These are phyloP conservation scores for Aleiodes alternator DNA, from an alignment of 2,888 invertebrate genomes.

Conservation along the genomic window DNA sequence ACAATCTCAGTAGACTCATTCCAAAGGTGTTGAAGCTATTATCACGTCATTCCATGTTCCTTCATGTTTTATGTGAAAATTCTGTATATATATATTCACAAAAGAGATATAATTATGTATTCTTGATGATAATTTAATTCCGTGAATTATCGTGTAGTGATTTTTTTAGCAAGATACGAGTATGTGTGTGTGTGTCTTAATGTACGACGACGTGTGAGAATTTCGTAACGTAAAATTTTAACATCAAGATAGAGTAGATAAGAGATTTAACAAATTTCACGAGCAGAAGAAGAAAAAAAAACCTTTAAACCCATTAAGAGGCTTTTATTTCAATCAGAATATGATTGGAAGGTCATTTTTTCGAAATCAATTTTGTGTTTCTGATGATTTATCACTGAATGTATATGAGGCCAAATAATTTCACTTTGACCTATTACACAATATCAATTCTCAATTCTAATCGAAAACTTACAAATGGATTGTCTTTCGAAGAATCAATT, in stretches of 20 bases:
- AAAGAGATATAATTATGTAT: not conserved
- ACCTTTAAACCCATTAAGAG: not conserved
- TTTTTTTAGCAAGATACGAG: too few relatives aligned
- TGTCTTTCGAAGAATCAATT: slow-evolving; percentile 25
- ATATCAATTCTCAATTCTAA: not conserved
- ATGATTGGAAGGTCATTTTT: slow-evolving; percentile 7
- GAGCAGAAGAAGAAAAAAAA: not conserved
- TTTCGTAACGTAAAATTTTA: too few relatives aligned
- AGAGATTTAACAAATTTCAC: not conserved
- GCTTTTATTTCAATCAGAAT: slow-evolving; percentile 17
- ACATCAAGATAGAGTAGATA: not conserved
- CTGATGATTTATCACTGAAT: slow-evolving; percentile 17
- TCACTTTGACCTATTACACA: slow-evolving; percentile 1
- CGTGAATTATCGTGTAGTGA: too few relatives aligned
- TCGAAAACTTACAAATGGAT: slow-evolving; percentile 2
- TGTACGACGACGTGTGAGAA: too few relatives aligned
- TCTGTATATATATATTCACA: not conserved
- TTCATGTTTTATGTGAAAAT: not conserved
- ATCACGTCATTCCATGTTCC: not conserved
- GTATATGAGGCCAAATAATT: not conserved
- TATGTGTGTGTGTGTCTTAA: too few relatives aligned
- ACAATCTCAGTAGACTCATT: not conserved
- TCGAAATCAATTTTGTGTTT: not conserved
- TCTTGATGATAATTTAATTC: not conserved
- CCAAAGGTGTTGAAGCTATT: slow-evolving; percentile 16